These are phyloP conservation scores for Misgurnus mizolepis DNA, from an alignment of 2,113 vertebrate genomes.

Conservation along the genomic window DNA sequence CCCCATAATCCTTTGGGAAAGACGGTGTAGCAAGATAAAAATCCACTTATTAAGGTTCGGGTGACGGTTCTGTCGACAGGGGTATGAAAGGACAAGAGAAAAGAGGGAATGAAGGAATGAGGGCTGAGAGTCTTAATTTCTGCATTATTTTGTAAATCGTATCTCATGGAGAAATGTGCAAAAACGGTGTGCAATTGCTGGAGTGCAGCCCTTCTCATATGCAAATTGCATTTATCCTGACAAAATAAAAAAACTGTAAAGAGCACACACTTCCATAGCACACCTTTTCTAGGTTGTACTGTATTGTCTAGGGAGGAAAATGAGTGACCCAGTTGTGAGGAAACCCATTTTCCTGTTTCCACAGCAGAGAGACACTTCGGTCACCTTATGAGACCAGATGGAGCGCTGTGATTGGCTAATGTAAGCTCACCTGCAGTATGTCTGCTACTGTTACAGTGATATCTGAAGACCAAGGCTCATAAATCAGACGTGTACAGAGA, in stretches of 20 bases:
- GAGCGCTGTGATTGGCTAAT: slow-evolving; percentile 52
- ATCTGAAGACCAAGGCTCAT: slow-evolving; percentile 51
- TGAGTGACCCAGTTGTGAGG: slow-evolving; percentile 75
- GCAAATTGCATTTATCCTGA: slow-evolving; percentile 24
- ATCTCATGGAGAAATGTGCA: slow-evolving; percentile 43
- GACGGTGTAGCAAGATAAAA: slow-evolving; percentile 67
- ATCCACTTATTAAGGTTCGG: slow-evolving; percentile 69
- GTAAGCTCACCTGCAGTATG: slow-evolving; percentile 57
- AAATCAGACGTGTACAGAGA: slow-evolving; percentile 45
- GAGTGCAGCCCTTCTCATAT: neutral
- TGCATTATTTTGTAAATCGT: neutral
- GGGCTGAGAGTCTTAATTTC: slow-evolving; percentile 30
- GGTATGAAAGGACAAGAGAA: slow-evolving; percentile 35
- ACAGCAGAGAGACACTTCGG: slow-evolving; percentile 37
- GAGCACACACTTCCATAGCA: slow-evolving; percentile 26
- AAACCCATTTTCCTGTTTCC: slow-evolving; percentile 60
- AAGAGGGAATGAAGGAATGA: slow-evolving; percentile 37
- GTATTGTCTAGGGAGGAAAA: slow-evolving; percentile 55
- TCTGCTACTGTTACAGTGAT: slow-evolving; percentile 54
- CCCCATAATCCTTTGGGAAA: slow-evolving; percentile 66
- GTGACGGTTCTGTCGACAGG: slow-evolving; percentile 46
- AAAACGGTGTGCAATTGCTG: neutral
- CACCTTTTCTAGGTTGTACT: slow-evolving; percentile 43
- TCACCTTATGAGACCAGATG: slow-evolving; percentile 51
- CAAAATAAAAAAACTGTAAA: slow-evolving; percentile 12